Base-by-base conservation (phyloP, 2,888 invertebrate species). In the Xestia ashworthii region DNA sequence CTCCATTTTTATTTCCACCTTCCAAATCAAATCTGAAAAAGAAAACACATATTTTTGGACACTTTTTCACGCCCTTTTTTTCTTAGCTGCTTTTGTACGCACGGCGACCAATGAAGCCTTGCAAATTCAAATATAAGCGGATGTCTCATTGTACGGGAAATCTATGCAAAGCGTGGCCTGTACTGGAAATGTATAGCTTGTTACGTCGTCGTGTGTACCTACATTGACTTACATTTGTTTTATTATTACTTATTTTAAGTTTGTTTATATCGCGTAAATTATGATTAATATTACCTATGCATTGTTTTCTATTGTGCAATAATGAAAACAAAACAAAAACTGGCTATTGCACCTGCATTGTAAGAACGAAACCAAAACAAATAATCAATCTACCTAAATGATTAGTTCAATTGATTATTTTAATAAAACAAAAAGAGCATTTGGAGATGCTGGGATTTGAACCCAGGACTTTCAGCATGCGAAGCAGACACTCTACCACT, bases 401-500 rank as follows among this genome's bases (percentile, higher is more conserved):
- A 0, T 48, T 32, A 32, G 1, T 32, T 32, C 32, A 32, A 32
- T 32, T 32, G 32, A 32, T 32, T 32, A 32, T 32, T 32, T 32
- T 32, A 32, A 32, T 32, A 32, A 32, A 32, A 32, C 25, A 83
- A 89, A 88, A 88, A 84, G 46, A 46, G 0, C 0, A 0, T 89
- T 83, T 97, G 97, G 97, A 97, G 97, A 95, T 97, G 97, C 97
- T 97, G 97, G 97, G 97, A 97, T 97, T 97, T 97, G 97, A 97
- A 97, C 97, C 97, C 97, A 97, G 97, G 97, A 97, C 97, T 97
- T 97, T 97, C 97, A 97, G 97, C 97, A 97, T 97, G 97, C 97
- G 97, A 97, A 97, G 97, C 97, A 97, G 97, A 97, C 97, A 97
- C 97, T 97, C 96, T 96, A 96, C 95, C 96, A 95, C 96, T 96